Base-by-base conservation (phyloP, 2,888 invertebrate genomes). In the Agriopis aurantiaria region DNA sequence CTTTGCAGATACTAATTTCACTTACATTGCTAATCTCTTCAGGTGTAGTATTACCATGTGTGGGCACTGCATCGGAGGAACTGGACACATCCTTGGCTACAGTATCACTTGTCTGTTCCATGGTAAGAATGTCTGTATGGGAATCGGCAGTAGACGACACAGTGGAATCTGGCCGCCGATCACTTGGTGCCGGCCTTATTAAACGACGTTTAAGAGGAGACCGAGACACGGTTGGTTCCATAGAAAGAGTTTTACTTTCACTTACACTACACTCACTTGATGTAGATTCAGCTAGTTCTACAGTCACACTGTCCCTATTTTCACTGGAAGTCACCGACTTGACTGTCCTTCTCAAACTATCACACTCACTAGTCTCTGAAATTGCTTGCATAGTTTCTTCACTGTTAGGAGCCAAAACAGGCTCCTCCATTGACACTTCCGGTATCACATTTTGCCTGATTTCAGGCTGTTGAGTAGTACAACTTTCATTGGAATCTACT, bases 1-100 rank as follows among this genome's bases (percentile, higher is more conserved):
- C 92, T 91, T 92, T 91, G 89, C 93, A 92, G 88, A 93, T 86
- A 90, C 89, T 93, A 83, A 91, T 85, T 87, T 92, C 93, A 87
- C 89, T 92, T 88, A 92, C 80, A 87, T 88, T 90, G 87, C 89
- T 91, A 90, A 88, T 90, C 86, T 91, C 91, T 86, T 91, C 89
- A 81, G 88, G 87, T 81, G 89, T 91, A 79, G 85, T 82, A 87
- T 87, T 90, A 90, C 87, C 88, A 83, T 89, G 85, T 85, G 86
- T 79, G 77, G 87, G 81, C 79, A 93, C 87, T 75, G 91, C 89
- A 84, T 94, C 94, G 58, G 94, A 94, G 58, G 94, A 94, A 85
- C 94, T 94, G 72, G 94, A 93, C 68, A 94, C 94, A 89, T 91
- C 92, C 82, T 94, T 94, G 68, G 87, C 79, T 65, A 90, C 75